These are phyloP conservation scores for Novumbra hubbsi DNA, from an alignment of 2,797 vertebrate species.

Conservation along the genomic window DNA sequence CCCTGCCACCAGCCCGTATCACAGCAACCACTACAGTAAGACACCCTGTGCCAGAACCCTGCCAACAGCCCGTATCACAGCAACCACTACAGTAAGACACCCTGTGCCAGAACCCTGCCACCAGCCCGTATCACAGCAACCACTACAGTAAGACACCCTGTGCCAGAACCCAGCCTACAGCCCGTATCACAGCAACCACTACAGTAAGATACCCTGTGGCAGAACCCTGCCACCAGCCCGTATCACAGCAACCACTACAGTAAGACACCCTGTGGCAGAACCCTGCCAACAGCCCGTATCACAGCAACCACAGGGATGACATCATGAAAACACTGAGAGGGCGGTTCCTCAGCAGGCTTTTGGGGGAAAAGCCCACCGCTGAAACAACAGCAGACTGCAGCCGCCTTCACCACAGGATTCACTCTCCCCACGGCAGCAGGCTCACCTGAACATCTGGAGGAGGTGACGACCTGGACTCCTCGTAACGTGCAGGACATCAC, in stretches of 20 bases:
- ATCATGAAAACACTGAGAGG: background rate
- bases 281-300: background rate
- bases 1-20: background rate
- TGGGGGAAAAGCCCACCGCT: background rate
- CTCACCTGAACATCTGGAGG: background rate
- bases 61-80: background rate
- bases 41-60: background rate
- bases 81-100: background rate
- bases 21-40: background rate
- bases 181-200: no score
- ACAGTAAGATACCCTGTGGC: no score
- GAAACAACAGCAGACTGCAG: background rate
- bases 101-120: no score
- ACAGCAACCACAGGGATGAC: background rate
- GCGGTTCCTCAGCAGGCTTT: background rate
- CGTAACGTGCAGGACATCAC: no score
- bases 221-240: no score
- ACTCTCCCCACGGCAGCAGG: no score
- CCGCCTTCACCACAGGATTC: no score
- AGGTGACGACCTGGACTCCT: background rate
- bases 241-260: no score
- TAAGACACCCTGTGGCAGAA: background rate
- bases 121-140: no score
- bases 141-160: no score
- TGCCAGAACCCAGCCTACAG: no score